Base-by-base conservation (phyloP, 2,888 invertebrate species). In the Agriotes lineatus region DNA sequence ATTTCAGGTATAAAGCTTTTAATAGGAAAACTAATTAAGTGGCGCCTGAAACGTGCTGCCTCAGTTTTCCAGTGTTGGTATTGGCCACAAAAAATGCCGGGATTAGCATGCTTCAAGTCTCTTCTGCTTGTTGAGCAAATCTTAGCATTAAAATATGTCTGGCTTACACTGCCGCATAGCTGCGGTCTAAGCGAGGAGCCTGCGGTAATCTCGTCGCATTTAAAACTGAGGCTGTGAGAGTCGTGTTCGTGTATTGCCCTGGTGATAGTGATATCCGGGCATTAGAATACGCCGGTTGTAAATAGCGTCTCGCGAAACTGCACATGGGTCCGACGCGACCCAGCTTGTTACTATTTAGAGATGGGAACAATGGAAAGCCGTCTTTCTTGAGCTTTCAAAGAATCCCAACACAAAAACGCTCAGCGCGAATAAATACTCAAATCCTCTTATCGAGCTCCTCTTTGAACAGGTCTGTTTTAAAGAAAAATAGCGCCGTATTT, bases 381-480 rank as follows among this genome's bases (percentile, higher is more conserved):
- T 25, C 35, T 63, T 61, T 35, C 22, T 52, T 10, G 35, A 10
- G 61, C 50, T 37, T 63, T 54, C 30, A 56, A 63, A 54, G 62
- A 42, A 62, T 50, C 35, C 48, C 16, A 56, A 39, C 37, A 39
- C 16, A 50, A 60, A 68, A 63, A 68, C 62, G 50, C 56, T 57
- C 50, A 45, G 33, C 42, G 52, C 56, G 62, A 62, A 68, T 68
- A 68, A 68, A 68, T 68, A 68, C 62, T 56, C 35, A 56, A 62
- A 68, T 68, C 62, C 67, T 68, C 62, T 68, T 68, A 68, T 57
- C 56, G 45, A 50, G 62, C 48, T 57, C 37, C 30, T 39, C 67
- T 62, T 68, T 67, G 54, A 67, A 56, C 42, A 50, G 39, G 61
- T 52, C 60, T 62, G 62, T 62, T 68, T 68, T 68, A 62, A 68